Evolutionary conservation across 2,888 invertebrate genomes (phyloP).

Genomic region (Congeria kusceri): DNA sequence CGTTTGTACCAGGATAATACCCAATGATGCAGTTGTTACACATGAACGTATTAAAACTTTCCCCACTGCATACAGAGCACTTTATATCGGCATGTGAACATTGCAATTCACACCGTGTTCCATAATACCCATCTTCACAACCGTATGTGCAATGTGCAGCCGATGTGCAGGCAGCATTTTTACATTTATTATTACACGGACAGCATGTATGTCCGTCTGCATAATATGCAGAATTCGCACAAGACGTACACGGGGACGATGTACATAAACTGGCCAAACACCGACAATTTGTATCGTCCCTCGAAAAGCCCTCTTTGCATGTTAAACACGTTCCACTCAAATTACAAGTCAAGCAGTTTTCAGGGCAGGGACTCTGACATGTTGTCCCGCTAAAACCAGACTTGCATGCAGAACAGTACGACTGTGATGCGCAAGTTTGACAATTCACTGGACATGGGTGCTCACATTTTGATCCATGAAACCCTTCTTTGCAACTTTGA

Average conservation of each 20-base stretch:
- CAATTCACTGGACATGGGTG: too few species aligned
- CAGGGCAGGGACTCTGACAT: neutral
- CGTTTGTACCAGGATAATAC: neutral
- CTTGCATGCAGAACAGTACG: neutral
- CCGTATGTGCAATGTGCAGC: neutral
- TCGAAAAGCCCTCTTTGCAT: neutral
- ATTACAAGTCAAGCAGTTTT: neutral
- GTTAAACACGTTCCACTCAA: neutral
- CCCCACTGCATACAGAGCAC: neutral
- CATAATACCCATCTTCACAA: slow-evolving; percentile 1
- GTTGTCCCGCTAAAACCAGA: slow-evolving; percentile 1
- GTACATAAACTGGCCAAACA: neutral
- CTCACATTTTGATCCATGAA: too few species aligned
- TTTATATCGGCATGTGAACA: neutral
- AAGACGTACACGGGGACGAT: neutral
- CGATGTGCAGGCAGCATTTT: neutral
- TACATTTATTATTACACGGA: slow-evolving; percentile 6
- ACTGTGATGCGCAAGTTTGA: too few species aligned
- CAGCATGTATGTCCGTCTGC: neutral
- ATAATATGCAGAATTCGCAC: neutral
- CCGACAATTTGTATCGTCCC: neutral
- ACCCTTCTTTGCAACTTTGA: too few species aligned
- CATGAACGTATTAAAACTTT: too few species aligned
- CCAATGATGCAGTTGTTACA: neutral
- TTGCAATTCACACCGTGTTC: neutral